Conservation (phyloP, 2,797 vertebrate species). For the Heterohyrax brucei region DNA sequence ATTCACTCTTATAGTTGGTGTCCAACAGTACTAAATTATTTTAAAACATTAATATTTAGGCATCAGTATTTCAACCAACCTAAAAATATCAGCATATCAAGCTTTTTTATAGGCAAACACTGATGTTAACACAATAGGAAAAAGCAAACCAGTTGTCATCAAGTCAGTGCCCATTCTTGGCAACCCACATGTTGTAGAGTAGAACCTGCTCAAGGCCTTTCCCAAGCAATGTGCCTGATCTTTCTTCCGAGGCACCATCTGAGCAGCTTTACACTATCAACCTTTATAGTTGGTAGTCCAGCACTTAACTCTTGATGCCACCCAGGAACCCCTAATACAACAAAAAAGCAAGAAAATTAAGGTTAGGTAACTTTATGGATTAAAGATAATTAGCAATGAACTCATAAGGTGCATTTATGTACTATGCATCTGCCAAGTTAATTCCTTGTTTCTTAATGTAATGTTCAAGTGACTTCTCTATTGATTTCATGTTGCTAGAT, state of each 20-base stretch:
- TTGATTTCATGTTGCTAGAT: constrained; percentile 51
- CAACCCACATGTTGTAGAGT: not conserved
- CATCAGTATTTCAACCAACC: not conserved
- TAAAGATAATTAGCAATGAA: constrained; percentile 54
- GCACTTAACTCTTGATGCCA: too few relatives aligned
- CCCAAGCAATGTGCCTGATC: too few relatives aligned
- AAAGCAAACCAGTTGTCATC: not conserved
- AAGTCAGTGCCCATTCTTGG: not conserved
- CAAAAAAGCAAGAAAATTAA: constrained; percentile 46
- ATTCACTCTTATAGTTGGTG: not conserved
- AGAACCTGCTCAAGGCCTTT: not conserved
- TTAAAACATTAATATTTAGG: not conserved
- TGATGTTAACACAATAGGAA: not conserved
- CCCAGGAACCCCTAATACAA: too few relatives aligned
- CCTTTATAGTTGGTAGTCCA: too few relatives aligned
- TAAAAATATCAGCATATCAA: not conserved
- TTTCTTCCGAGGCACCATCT: too few relatives aligned
- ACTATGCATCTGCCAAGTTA: constrained; percentile 57
- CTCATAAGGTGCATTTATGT: constrained; percentile 35
- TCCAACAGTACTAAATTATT: not conserved
- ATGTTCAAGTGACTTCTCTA: constrained; percentile 60
- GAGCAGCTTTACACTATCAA: too few relatives aligned
- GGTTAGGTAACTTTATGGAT: constrained; percentile 46
- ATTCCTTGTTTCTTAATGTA: constrained; percentile 49
- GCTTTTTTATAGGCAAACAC: constrained; percentile 35